A percentile compares a stretch with the other conserved stretches of the same genome.
phyloP scores from a whole-genome alignment of 2,888 invertebrate species.

The Aleiodes leptofemur region DNA sequence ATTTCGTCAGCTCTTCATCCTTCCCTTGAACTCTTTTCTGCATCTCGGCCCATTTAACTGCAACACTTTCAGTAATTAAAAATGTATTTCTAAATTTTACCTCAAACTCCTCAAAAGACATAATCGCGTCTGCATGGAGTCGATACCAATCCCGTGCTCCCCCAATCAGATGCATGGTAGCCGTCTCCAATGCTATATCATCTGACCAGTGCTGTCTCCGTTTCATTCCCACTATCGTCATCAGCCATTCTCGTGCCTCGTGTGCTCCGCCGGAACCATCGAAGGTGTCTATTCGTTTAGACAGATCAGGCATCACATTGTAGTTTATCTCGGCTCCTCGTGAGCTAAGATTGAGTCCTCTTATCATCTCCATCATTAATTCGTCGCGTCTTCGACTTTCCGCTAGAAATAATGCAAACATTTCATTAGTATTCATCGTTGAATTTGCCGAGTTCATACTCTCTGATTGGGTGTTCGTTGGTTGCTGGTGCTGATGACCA shows the following conservation, averaged over 20 bases:
- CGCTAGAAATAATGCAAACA: no score
- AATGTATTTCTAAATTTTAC: conserved; percentile 2
- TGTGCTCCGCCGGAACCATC: conserved; percentile 9
- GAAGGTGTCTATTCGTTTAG: conserved; percentile 11
- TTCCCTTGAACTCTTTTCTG: conserved; percentile 6
- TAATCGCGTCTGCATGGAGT: neutral
- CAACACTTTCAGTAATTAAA: conserved; percentile 7
- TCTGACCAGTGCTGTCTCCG: conserved; percentile 24
- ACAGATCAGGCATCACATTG: conserved; percentile 22
- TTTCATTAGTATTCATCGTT: no score
- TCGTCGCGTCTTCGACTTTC: no score
- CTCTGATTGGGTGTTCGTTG: no score
- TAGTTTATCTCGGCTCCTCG: neutral
- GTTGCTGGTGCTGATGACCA: no score
- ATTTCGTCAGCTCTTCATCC: conserved; percentile 6
- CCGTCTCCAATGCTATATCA: conserved; percentile 28
- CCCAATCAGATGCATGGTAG: conserved; percentile 30
- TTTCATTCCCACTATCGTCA: conserved; percentile 7
- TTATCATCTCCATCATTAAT: no score
- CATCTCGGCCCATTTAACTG: conserved; percentile 31
- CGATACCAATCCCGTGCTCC: conserved; percentile 44
- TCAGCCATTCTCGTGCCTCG: conserved; percentile 27
- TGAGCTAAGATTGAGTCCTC: no score
- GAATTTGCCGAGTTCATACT: no score
- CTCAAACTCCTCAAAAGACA: conserved; percentile 6